A percentile compares a stretch with the other conserved stretches of the same genome.
These are phyloP conservation scores for Diplodus puntazzo DNA, from an alignment of 2,797 vertebrate genomes.

Conservation along the genomic window DNA sequence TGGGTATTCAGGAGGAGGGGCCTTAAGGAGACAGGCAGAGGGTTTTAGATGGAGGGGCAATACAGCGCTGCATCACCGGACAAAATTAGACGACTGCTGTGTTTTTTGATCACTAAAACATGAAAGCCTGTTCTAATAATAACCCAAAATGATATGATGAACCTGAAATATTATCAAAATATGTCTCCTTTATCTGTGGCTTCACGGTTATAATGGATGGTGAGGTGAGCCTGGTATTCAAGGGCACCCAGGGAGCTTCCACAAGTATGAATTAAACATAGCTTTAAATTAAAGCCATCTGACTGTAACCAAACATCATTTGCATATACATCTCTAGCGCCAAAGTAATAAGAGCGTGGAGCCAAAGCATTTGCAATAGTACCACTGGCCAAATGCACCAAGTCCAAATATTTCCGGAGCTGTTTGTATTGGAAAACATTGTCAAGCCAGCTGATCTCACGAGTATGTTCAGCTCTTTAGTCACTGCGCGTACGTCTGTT, in stretches of 20 bases:
- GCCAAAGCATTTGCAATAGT: constrained; percentile 40
- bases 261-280: constrained; percentile 31
- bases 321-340: constrained; percentile 5
- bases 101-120: no score
- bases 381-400: constrained; percentile 22
- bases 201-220: not conserved
- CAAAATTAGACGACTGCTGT: no score
- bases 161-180: no score
- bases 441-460: constrained; percentile 8
- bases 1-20: no score
- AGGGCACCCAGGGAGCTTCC: not conserved
- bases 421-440: constrained; percentile 35
- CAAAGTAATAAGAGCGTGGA: constrained; percentile 30
- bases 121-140: no score
- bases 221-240: not conserved
- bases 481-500: constrained; percentile 26
- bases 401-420: constrained; percentile 47
- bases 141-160: no score
- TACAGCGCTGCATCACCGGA: no score
- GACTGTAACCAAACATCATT: constrained; percentile 27
- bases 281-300: constrained; percentile 41
- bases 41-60: no score
- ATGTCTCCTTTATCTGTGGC: not conserved
- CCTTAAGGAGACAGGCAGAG: no score
- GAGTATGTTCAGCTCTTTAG: not conserved